Base-by-base conservation (phyloP, 2,113 vertebrate genomes). In the Brienomyrus longianalis region DNA sequence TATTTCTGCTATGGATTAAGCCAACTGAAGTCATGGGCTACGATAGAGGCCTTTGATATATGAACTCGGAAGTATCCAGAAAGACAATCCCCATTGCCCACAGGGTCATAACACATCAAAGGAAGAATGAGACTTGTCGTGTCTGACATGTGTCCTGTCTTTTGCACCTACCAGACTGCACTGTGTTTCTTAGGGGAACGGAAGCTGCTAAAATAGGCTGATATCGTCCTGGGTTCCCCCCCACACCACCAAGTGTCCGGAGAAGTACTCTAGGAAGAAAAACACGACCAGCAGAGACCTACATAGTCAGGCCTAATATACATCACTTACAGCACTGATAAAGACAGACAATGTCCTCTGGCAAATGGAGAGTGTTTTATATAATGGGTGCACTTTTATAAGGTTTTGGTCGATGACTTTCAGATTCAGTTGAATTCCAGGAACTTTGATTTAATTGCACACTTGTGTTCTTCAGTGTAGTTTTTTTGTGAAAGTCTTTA, bases 21-120 rank as follows among this genome's bases (percentile, higher is more conserved):
- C 47, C 31, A 21, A 17, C 19, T 3, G 50, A 89, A 31, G 51
- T 83, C 70, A 50, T 48, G 5, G 3, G 52, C 39, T 43, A 59
- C 52, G 35, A 10, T 9, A 8, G 52, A 45, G 52, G 31, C 47
- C 86, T 88, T 88, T 88, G 86, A 62, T 62, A 59, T 88, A 45
- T 74, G 11, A 50, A 39, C 88, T 52, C n/a, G 48, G 88, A 88
- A 87, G 90, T 90, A 43, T 86, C 39, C 17, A 51, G 87, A 83
- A 88, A 88, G 87, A 43, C 39, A 45, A 62, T 66, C 19, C 23
- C 45, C 39, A 47, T 59, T 45, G 56, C 59, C 56, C 62, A 77
- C 56, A 77, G 43, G n/a, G 62, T 88, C 56, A n/a, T 45, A 17
- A 35, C 43, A 83, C 86, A 91, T 91, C 91, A 90, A 91, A 89